A percentile compares a stretch with the other conserved stretches of the same genome.
Evolutionary conservation across 2,113 vertebrate species (phyloP).

Genomic region (Podilymbus podiceps): DNA sequence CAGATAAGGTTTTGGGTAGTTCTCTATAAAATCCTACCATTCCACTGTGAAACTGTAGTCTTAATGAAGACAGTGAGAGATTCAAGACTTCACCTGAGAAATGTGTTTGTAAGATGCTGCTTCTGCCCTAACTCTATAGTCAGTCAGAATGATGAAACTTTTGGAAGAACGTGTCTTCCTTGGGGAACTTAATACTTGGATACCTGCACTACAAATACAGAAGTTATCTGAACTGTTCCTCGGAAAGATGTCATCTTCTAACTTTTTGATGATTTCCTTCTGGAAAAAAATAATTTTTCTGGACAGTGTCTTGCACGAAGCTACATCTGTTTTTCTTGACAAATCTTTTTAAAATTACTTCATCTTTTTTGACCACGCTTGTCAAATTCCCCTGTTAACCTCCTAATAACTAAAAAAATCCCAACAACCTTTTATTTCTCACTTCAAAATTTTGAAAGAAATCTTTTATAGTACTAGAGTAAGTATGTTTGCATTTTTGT

Average conservation of each 20-base stretch:
- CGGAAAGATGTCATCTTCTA: not conserved
- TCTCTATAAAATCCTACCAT: not conserved
- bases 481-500: not conserved
- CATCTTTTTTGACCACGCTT: not conserved
- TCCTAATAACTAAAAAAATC: not conserved
- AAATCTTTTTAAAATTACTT: not conserved
- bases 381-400: not conserved
- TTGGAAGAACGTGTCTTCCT: not conserved
- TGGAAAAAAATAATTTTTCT: not conserved
- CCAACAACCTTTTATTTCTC: not conserved
- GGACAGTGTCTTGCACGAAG: not conserved
- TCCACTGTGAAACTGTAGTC: not conserved
- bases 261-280: not conserved
- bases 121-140: not conserved
- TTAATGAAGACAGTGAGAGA: not conserved
- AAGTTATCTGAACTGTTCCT: not conserved
- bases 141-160: not conserved
- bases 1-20: not conserved
- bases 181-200: not conserved
- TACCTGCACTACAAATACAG: no score
- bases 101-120: not conserved
- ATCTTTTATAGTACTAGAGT: not conserved
- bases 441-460: not conserved
- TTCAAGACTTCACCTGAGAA: not conserved
- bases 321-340: rapidly evolving